Conservation (phyloP, 1,140 invertebrate species). For the Zophobas morio region DNA sequence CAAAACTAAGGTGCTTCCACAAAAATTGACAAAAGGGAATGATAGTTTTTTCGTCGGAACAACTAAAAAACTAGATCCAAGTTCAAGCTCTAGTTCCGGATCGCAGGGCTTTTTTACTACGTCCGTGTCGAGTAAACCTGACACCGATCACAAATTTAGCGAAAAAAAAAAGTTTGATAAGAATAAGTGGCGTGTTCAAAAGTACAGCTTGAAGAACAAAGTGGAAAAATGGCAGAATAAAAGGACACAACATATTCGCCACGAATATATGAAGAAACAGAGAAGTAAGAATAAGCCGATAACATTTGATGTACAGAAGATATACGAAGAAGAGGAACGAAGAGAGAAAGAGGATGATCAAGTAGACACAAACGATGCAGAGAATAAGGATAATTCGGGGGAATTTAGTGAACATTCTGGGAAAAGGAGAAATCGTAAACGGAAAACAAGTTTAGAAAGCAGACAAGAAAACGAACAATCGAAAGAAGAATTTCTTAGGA, state of each 20-base stretch:
- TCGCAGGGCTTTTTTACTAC: no score
- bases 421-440: not conserved
- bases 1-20: no score
- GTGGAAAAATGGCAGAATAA: slow-evolving; percentile 77
- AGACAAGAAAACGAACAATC: slow-evolving; percentile 73
- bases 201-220: slow-evolving; percentile 79
- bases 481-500: slow-evolving; percentile 68
- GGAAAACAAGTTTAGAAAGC: slow-evolving; percentile 67
- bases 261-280: slow-evolving; percentile 71
- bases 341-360: slow-evolving; percentile 53
- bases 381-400: slow-evolving; percentile 32
- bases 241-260: slow-evolving; percentile 71
- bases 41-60: no score
- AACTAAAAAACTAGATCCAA: no score
- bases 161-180: slow-evolving; percentile 74
- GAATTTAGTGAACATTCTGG: not conserved
- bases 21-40: no score
- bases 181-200: slow-evolving; percentile 75
- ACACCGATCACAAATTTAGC: not conserved
- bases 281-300: slow-evolving; percentile 64
- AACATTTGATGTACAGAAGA: slow-evolving; percentile 60
- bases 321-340: slow-evolving; percentile 54
- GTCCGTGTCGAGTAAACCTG: not conserved
- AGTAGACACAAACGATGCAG: not conserved
- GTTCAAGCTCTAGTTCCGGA: no score